These are phyloP conservation scores for Hofmannophila pseudospretella DNA, from an alignment of 2,888 invertebrate genomes.

Conservation along the genomic window DNA sequence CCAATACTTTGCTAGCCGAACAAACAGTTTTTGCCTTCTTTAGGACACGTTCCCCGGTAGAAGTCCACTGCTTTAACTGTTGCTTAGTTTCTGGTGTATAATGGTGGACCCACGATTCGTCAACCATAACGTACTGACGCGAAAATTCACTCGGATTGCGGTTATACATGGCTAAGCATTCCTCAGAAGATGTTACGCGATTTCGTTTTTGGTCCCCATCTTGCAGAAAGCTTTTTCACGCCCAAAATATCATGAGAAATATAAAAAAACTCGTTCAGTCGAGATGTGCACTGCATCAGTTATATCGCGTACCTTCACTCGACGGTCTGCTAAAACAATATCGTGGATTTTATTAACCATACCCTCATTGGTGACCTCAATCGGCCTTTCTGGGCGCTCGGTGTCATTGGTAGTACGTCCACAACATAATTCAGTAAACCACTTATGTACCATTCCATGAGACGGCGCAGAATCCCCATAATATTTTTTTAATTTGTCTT, in stretches of 20 bases:
- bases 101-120: no score
- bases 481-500: not conserved
- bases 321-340: constrained; percentile 7
- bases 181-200: not conserved
- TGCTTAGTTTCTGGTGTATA: no score
- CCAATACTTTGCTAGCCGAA: no score
- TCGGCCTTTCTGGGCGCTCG: constrained; percentile 3
- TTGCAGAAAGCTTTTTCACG: not conserved
- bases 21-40: no score
- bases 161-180: not conserved
- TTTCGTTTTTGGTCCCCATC: not conserved
- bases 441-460: not conserved
- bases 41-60: no score
- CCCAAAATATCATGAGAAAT: not conserved
- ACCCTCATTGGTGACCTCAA: not conserved
- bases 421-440: constrained; percentile 2
- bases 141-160: not conserved
- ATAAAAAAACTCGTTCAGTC: not conserved
- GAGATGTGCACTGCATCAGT: constrained; percentile 1
- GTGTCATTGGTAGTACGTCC: constrained; percentile 2
- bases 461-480: constrained; percentile 1
- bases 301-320: constrained; percentile 7
- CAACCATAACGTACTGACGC: not conserved
- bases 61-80: no score
- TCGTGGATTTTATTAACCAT: constrained; percentile 5